Percentiles rank a stretch among this genome's conserved stretches.
These are phyloP conservation scores for Rhagologus leucostigma DNA, from an alignment of 2,113 vertebrate species.

Conservation along the genomic window DNA sequence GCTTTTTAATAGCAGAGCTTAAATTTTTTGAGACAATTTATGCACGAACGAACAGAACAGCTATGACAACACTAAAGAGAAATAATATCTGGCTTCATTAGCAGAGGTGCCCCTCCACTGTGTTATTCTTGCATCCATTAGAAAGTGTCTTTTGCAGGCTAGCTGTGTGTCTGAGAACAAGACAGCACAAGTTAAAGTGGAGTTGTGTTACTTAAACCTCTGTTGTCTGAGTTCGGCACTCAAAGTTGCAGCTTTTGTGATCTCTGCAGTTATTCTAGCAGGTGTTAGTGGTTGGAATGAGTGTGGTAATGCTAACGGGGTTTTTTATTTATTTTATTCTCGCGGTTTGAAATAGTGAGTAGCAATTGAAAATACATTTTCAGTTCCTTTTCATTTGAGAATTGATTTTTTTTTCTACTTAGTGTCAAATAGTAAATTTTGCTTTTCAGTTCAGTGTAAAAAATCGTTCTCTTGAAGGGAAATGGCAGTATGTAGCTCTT, in stretches of 20 bases:
- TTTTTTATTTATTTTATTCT: neutral
- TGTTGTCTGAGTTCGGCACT: accelerated
- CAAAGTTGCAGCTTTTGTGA: neutral
- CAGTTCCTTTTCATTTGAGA: neutral
- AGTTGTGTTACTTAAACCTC: neutral
- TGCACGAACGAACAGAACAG: neutral
- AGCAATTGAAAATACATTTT: neutral
- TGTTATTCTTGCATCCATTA: neutral
- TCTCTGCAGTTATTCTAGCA: neutral
- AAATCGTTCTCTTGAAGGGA: neutral
- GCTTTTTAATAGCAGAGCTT: neutral
- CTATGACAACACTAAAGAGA: neutral
- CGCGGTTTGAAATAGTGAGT: neutral
- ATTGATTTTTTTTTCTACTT: neutral
- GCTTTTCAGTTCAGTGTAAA: neutral
- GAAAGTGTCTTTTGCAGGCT: neutral
- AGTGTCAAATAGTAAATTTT: neutral
- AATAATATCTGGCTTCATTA: neutral
- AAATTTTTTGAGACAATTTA: neutral
- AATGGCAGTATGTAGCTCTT: neutral
- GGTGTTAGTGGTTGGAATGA: neutral
- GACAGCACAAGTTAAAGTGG: neutral
- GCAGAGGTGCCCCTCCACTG: neutral
- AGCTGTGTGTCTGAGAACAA: neutral
- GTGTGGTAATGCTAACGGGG: neutral